Conservation (phyloP, 37 sponge, comb jelly and placozoan species). For the Aplysina aerophoba region DNA sequence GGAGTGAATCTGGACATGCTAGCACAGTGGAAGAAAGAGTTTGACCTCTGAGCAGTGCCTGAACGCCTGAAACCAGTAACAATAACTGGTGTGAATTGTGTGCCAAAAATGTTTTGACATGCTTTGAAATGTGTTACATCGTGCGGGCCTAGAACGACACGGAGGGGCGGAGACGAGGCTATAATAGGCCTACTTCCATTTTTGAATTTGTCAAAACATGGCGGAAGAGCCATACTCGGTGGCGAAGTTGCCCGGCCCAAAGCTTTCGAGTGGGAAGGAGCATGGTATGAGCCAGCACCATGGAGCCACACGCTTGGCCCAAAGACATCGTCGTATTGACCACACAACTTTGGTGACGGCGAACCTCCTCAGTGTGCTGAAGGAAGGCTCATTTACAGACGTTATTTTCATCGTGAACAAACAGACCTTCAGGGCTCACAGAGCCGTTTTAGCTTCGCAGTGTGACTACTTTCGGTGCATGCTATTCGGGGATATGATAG, state of each 20-base stretch:
- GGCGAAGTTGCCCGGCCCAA: no score
- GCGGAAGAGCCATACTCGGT: no score
- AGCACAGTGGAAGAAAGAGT: conserved; percentile 71
- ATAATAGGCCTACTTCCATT: background rate
- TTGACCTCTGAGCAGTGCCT: conserved; percentile 22
- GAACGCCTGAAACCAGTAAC: no score
- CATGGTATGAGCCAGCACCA: no score
- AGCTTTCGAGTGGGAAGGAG: no score
- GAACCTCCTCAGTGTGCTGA: conserved; percentile 68
- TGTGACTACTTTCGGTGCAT: conserved; percentile 58
- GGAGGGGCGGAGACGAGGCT: no score
- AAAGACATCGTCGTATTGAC: background rate
- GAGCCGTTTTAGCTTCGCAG: conserved; percentile 59
- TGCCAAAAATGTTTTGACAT: no score
- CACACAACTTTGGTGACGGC: background rate
- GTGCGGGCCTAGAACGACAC: no score
- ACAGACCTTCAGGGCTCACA: conserved; percentile 59
- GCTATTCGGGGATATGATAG: conserved; percentile 74
- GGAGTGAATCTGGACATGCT: conserved; percentile 76
- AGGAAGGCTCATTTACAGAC: conserved; percentile 69
- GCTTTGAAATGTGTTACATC: no score
- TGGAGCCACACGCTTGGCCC: no score
- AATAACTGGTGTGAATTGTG: no score
- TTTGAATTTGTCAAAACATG: background rate
- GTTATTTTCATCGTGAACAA: conserved; percentile 78